Conservation (phyloP, 2,113 vertebrate genomes). For the Ceyx cyanopectus region DNA sequence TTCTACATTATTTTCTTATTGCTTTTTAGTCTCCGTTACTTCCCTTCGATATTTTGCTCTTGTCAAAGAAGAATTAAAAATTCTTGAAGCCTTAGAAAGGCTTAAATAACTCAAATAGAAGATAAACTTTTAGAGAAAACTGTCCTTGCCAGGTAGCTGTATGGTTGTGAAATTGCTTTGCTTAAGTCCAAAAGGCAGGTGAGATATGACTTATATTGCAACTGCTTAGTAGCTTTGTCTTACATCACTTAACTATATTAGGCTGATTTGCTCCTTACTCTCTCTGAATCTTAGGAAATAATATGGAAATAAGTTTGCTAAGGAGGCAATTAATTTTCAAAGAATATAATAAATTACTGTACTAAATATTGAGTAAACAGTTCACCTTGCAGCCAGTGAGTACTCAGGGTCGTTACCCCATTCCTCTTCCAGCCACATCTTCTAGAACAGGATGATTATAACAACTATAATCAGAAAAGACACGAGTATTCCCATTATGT, state of each 20-base stretch:
- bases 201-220: not conserved
- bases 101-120: not conserved
- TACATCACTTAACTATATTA: not conserved
- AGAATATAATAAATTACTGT: not conserved
- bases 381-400: not conserved
- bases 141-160: not conserved
- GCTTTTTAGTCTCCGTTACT: not conserved
- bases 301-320: not conserved
- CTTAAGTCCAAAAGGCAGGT: not conserved
- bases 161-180: not conserved
- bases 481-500: not conserved
- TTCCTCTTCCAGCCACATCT: not conserved
- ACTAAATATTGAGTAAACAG: not conserved
- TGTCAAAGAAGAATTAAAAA: not conserved
- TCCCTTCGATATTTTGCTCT: not conserved
- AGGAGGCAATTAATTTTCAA: not conserved
- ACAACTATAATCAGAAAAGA: not conserved
- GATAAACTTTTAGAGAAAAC: not conserved
- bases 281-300: not conserved
- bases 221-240: not conserved
- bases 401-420: not conserved
- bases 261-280: not conserved
- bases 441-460: not conserved
- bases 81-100: not conserved
- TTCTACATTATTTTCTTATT: not conserved